Conservation (phyloP, 2,113 vertebrate species). For the Beaufortia kweichowensis region DNA sequence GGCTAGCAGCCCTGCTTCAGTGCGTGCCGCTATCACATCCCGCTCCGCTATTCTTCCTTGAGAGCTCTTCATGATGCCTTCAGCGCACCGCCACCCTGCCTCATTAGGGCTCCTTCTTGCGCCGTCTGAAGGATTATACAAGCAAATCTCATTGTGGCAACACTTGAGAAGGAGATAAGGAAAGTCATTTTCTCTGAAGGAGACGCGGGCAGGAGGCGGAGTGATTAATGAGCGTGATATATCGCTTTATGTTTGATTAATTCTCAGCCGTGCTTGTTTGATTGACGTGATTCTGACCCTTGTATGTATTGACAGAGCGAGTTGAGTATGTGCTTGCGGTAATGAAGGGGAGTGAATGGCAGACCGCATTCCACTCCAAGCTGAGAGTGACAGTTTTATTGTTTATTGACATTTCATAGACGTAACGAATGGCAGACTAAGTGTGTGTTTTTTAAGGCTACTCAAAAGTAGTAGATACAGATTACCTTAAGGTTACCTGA, state of each 20-base stretch:
- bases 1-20: conserved; percentile 51
- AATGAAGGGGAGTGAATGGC: background rate
- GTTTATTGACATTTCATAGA: conserved; percentile 50
- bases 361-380: background rate
- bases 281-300: conserved; percentile 26
- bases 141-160: conserved; percentile 33
- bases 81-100: conserved; percentile 39
- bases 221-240: conserved; percentile 27
- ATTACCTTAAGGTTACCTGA: background rate
- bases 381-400: conserved; percentile 44
- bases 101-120: conserved; percentile 34
- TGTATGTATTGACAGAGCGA: background rate
- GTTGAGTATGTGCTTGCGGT: conserved; percentile 21
- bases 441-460: conserved; percentile 49
- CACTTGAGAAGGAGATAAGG: conserved; percentile 16
- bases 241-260: conserved; percentile 31
- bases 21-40: conserved; percentile 41
- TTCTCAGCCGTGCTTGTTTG: background rate
- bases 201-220: background rate
- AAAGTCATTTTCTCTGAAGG: conserved; percentile 25
- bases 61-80: conserved; percentile 52
- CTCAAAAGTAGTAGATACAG: conserved; percentile 1
- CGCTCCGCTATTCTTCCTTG: conserved; percentile 44
- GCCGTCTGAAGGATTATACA: conserved; percentile 31
- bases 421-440: conserved; percentile 46